Evolutionary conservation across 2,888 invertebrate species (phyloP).

Genomic region (Chrysomela aeneicollis): DNA sequence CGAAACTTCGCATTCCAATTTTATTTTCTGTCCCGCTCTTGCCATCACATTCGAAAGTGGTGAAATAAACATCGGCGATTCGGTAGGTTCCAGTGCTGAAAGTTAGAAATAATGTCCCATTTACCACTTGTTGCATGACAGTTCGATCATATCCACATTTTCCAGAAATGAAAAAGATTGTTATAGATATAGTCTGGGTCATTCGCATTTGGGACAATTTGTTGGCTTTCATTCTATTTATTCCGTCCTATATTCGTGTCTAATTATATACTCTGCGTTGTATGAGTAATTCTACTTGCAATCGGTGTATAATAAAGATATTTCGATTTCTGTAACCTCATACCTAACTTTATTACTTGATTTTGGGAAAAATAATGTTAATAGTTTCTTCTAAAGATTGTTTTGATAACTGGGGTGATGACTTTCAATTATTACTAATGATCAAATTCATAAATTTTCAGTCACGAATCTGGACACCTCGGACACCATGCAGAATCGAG

Average conservation of each 20-base stretch:
- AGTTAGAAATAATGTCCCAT: conserved; percentile 18
- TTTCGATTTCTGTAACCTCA: too few species aligned
- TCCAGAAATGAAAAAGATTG: neutral
- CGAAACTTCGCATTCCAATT: conserved; percentile 73
- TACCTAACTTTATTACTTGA: too few species aligned
- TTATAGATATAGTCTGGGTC: neutral
- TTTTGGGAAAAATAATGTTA: too few species aligned
- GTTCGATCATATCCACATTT: neutral
- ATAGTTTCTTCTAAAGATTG: too few species aligned
- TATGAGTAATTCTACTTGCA: conserved; percentile 3
- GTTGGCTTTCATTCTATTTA: conserved; percentile 12
- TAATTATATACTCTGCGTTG: conserved; percentile 3
- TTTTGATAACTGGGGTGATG: too few species aligned
- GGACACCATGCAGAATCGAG: too few species aligned
- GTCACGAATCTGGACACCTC: too few species aligned
- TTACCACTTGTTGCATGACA: neutral
- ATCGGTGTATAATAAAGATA: neutral
- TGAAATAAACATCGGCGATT: conserved; percentile 68
- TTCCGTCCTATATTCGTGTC: conserved; percentile 16
- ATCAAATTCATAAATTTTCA: too few species aligned
- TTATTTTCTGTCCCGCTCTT: conserved; percentile 75
- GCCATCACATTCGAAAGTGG: conserved; percentile 77
- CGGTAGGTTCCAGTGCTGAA: conserved; percentile 69
- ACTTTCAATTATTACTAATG: too few species aligned
- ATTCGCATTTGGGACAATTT: neutral